A percentile compares a stretch with the other conserved stretches of the same genome.
phyloP scores from a whole-genome alignment of 2,113 vertebrate species.

The Hipposideros armiger region DNA sequence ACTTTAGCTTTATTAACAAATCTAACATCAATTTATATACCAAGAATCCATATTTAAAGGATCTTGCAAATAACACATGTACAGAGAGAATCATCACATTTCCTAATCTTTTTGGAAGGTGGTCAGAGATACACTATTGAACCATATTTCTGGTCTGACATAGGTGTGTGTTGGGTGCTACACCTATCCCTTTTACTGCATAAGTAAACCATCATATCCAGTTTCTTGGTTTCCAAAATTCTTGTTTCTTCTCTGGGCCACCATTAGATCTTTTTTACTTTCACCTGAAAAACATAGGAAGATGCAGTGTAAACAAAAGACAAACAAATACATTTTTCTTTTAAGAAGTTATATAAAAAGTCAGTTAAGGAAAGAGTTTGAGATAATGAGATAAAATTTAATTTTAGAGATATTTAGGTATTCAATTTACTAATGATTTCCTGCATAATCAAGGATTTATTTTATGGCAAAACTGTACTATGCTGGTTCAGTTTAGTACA shows the following conservation, averaged over 20 bases:
- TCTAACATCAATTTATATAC: constrained; percentile 6
- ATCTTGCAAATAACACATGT: not conserved
- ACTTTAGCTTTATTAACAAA: constrained; percentile 4
- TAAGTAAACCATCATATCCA: not conserved
- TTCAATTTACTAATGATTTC: constrained; percentile 5
- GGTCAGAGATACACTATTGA: not conserved
- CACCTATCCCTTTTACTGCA: not conserved
- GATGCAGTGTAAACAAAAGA: not conserved
- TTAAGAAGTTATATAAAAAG: not conserved
- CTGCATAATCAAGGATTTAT: not conserved
- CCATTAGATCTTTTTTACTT: not conserved
- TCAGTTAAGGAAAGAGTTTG: not conserved
- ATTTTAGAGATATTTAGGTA: not conserved
- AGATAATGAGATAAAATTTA: constrained; percentile 26
- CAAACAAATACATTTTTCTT: not conserved
- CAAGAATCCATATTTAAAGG: constrained; percentile 19
- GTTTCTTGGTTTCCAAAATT: not conserved
- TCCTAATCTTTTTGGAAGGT: not conserved
- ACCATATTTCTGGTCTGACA: not conserved
- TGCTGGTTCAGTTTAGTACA: too few relatives aligned
- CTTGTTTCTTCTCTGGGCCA: not conserved
- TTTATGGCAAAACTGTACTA: not conserved
- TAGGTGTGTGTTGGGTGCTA: not conserved
- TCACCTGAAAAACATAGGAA: not conserved
- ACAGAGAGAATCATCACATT: not conserved